A percentile compares a stretch with the other conserved stretches of the same genome.
phyloP scores from a whole-genome alignment of 2,888 invertebrate genomes.

The Slavum lentiscoides region DNA sequence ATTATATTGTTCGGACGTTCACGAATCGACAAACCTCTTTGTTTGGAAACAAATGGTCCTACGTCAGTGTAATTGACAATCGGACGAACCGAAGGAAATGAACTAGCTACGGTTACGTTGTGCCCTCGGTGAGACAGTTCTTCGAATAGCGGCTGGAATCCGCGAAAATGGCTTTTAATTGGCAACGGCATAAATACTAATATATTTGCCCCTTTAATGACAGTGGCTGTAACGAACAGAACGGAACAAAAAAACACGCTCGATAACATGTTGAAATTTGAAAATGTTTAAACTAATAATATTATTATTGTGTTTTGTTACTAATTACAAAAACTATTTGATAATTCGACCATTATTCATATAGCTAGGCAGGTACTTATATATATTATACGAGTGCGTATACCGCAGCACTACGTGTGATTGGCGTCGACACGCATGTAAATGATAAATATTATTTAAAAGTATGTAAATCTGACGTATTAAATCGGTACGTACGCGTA shows the following conservation, averaged over 20 bases:
- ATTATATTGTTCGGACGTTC: too few relatives aligned
- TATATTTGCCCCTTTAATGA: constrained; percentile 15
- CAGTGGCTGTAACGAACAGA: not conserved
- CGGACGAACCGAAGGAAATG: not conserved
- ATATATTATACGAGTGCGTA: too few relatives aligned
- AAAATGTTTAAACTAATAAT: too few relatives aligned
- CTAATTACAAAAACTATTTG: too few relatives aligned
- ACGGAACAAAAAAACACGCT: not conserved
- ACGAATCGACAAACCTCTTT: not conserved
- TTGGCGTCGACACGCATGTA: too few relatives aligned
- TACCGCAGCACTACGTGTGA: too few relatives aligned
- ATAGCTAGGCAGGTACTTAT: too few relatives aligned
- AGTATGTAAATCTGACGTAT: too few relatives aligned
- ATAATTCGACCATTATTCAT: too few relatives aligned
- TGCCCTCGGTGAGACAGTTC: constrained; percentile 52
- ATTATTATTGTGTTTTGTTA: too few relatives aligned
- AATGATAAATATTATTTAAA: too few relatives aligned
- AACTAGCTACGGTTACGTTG: constrained; percentile 48
- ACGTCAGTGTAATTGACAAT: constrained; percentile 43
- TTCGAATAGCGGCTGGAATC: constrained; percentile 52
- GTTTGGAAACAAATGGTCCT: not conserved
- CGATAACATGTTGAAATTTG: not conserved
- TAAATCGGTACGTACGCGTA: too few relatives aligned
- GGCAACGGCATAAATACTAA: constrained; percentile 50
- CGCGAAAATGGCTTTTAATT: constrained; percentile 49